Conservation (phyloP, 2,888 invertebrate genomes). For the Pyrocoelia pectoralis region DNA sequence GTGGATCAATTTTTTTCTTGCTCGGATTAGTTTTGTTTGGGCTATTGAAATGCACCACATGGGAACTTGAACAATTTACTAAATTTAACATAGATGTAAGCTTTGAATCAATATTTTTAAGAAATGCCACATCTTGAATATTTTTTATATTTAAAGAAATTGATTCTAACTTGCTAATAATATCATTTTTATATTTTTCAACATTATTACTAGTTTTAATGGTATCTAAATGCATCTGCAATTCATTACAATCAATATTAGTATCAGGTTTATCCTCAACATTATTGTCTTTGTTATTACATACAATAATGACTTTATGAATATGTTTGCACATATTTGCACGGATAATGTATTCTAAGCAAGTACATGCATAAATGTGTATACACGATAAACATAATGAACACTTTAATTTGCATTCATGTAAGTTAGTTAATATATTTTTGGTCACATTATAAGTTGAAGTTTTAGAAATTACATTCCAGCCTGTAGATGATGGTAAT, state of each 20-base stretch:
- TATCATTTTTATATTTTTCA: slow-evolving; percentile 3
- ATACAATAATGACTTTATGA: slow-evolving; percentile 1
- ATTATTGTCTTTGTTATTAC: not conserved
- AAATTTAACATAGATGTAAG: slow-evolving; percentile 2
- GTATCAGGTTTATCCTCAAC: not conserved
- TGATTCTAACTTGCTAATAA: slow-evolving; percentile 2
- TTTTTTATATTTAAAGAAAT: slow-evolving; percentile 1
- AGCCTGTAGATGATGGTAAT: not conserved
- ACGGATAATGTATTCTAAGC: slow-evolving; percentile 2
- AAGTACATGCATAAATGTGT: slow-evolving; percentile 4
- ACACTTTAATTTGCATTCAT: slow-evolving; percentile 3
- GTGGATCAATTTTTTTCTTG: slow-evolving; percentile 1
- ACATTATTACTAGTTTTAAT: not conserved
- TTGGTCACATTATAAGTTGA: not conserved
- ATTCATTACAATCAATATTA: slow-evolving; percentile 2
- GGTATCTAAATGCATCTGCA: not conserved
- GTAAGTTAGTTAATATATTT: not conserved
- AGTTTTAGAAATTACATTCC: slow-evolving; percentile 2
- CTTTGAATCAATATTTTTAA: slow-evolving; percentile 1
- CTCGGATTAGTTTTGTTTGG: not conserved
- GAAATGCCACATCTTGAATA: slow-evolving; percentile 1
- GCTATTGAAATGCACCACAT: slow-evolving; percentile 1
- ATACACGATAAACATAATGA: not conserved
- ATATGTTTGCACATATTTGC: slow-evolving; percentile 3
- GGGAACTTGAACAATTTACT: not conserved